These are phyloP conservation scores for Tachysurus fulvidraco DNA, from an alignment of 2,113 vertebrate genomes.

Conservation along the genomic window DNA sequence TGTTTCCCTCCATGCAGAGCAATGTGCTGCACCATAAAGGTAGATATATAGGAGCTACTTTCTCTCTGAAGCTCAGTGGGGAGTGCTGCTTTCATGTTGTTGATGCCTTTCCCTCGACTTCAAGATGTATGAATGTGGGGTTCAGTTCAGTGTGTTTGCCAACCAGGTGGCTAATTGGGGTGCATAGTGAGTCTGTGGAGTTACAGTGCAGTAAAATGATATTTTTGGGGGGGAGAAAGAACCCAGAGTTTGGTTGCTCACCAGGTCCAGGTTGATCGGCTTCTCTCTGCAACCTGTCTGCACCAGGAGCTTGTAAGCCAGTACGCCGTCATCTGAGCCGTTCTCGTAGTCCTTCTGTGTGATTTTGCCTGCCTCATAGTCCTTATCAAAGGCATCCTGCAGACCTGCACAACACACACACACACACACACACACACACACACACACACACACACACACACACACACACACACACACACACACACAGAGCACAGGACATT, in stretches of 20 bases:
- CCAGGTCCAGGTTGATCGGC: slow-evolving; percentile 88
- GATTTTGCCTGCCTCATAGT: slow-evolving; percentile 91
- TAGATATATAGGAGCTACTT: slow-evolving; percentile 26
- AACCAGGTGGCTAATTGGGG: neutral
- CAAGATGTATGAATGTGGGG: neutral
- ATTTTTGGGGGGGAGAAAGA: neutral
- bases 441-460: slow-evolving; percentile 34
- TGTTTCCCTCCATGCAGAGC: slow-evolving; percentile 1
- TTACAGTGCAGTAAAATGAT: neutral
- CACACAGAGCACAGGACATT: neutral
- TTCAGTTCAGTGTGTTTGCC: neutral
- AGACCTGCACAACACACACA: slow-evolving; percentile 76
- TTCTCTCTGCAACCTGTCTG: slow-evolving; percentile 92
- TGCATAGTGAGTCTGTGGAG: neutral
- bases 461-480: slow-evolving; percentile 35
- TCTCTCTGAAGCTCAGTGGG: slow-evolving; percentile 34
- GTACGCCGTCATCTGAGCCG: slow-evolving; percentile 89
- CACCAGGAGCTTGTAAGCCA: slow-evolving; percentile 95
- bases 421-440: slow-evolving; percentile 28
- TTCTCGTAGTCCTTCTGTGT: slow-evolving; percentile 88
- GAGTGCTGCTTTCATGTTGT: slow-evolving; percentile 22
- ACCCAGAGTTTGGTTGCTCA: slow-evolving; percentile 51
- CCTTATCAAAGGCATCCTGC: slow-evolving; percentile 92
- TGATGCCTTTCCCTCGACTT: slow-evolving; percentile 7
- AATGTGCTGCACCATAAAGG: slow-evolving; percentile 22